A percentile compares a stretch with the other conserved stretches of the same genome.
Conservation (phyloP, 2,113 vertebrate species). For the Agelaius tricolor region DNA sequence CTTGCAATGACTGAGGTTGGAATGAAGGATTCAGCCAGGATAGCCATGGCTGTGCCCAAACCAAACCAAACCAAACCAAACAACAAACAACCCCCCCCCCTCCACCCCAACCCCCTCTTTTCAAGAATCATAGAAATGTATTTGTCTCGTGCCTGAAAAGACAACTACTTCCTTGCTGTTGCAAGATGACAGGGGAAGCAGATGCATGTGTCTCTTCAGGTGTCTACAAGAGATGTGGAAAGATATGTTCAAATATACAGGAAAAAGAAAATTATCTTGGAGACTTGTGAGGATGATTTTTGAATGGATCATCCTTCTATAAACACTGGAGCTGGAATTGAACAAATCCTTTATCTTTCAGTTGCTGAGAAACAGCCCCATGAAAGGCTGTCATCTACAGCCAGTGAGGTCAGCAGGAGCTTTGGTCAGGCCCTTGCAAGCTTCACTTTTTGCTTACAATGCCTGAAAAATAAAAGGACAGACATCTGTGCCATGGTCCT, state of each 20-base stretch:
- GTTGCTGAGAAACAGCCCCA: neutral
- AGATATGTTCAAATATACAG: neutral
- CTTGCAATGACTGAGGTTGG: neutral
- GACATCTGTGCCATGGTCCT: neutral
- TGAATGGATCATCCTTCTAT: neutral
- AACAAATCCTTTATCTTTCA: neutral
- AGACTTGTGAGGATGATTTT: neutral
- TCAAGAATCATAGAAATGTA: neutral
- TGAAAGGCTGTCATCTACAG: neutral
- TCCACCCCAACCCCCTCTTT: fast-evolving
- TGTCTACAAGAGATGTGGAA: neutral
- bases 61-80: neutral
- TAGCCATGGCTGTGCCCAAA: neutral
- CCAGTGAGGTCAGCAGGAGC: neutral
- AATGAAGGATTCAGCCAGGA: neutral
- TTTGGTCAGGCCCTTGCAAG: neutral
- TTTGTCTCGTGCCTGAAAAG: neutral
- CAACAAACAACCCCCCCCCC: neutral
- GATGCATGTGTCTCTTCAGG: neutral
- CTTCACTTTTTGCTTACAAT: fast-evolving
- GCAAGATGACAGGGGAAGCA: neutral
- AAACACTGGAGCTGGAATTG: neutral
- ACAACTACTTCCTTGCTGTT: neutral
- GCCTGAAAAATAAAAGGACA: neutral
- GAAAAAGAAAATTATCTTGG: neutral